Conservation (phyloP, 2,797 vertebrate species). For the Anguilla megastoma region DNA sequence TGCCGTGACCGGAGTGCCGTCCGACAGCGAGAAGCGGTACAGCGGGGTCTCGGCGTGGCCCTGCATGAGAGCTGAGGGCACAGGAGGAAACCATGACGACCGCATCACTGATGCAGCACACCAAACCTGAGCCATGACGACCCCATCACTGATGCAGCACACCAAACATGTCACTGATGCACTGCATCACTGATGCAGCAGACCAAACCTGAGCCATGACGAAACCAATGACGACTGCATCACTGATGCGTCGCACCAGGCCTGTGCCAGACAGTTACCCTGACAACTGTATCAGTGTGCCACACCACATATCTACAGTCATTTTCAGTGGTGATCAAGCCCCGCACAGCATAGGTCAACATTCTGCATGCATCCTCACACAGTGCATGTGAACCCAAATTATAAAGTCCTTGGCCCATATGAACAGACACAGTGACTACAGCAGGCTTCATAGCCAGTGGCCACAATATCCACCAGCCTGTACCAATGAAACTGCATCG, state of each 20-base stretch:
- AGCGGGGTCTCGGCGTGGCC: conserved; percentile 92
- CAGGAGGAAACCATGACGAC: not conserved
- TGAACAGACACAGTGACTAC: not conserved
- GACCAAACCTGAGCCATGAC: too few species aligned
- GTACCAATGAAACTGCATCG: not conserved
- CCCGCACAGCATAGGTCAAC: not conserved
- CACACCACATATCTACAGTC: too few species aligned
- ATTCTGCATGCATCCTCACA: not conserved
- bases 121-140: too few species aligned
- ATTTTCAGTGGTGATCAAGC: not conserved
- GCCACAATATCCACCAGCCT: not conserved
- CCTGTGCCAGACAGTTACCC: not conserved
- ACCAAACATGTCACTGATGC: too few species aligned
- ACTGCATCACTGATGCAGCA: too few species aligned
- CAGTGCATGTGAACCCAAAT: not conserved
- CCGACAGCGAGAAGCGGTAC: conserved; percentile 92
- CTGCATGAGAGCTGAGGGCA: conserved; percentile 79
- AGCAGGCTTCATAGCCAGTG: not conserved
- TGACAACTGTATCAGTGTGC: not conserved
- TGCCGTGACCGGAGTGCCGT: conserved; percentile 92
- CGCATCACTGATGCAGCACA: too few species aligned
- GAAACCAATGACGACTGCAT: too few species aligned
- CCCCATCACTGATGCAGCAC: too few species aligned
- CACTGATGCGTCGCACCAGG: not conserved
- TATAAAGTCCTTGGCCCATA: not conserved